Evolutionary conservation across 2,797 vertebrate genomes (phyloP).

Genomic region (Oryzias dopingdopingensis): DNA sequence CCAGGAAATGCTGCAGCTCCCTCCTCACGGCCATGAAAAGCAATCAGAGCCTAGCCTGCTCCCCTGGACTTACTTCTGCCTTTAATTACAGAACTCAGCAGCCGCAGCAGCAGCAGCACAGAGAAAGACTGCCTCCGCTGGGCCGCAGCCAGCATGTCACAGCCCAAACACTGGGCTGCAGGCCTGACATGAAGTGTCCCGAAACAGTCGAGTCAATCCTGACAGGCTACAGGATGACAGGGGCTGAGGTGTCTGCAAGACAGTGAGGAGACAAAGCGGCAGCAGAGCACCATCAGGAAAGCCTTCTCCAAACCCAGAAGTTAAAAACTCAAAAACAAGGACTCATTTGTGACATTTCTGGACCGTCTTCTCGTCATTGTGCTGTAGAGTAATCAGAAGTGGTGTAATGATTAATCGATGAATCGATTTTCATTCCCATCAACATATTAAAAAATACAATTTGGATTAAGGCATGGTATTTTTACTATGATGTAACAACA

Average conservation of each 20-base stretch:
- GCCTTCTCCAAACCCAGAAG: conserved; percentile 19
- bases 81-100: conserved; percentile 79
- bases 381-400: not conserved
- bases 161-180: conserved; percentile 32
- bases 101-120: conserved; percentile 37
- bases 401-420: no score
- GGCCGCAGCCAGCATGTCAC: conserved; percentile 55
- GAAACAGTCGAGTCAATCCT: conserved; percentile 29
- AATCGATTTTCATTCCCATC: no score
- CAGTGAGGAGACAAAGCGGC: conserved; percentile 35
- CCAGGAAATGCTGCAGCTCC: conserved; percentile 70
- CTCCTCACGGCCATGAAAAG: conserved; percentile 76
- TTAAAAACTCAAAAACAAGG: conserved; percentile 2
- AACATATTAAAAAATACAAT: no score
- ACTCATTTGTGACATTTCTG: not conserved
- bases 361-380: not conserved
- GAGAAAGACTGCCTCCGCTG: conserved; percentile 57
- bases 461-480: no score
- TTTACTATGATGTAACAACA: no score
- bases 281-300: conserved; percentile 37
- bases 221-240: conserved; percentile 25
- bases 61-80: conserved; percentile 78
- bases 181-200: conserved; percentile 35
- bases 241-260: conserved; percentile 28
- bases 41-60: conserved; percentile 78